Percentiles rank a stretch among this genome's conserved stretches.
Conservation (phyloP, 53 echinoderm and acorn worm genomes). For the Patiria pectinifera region DNA sequence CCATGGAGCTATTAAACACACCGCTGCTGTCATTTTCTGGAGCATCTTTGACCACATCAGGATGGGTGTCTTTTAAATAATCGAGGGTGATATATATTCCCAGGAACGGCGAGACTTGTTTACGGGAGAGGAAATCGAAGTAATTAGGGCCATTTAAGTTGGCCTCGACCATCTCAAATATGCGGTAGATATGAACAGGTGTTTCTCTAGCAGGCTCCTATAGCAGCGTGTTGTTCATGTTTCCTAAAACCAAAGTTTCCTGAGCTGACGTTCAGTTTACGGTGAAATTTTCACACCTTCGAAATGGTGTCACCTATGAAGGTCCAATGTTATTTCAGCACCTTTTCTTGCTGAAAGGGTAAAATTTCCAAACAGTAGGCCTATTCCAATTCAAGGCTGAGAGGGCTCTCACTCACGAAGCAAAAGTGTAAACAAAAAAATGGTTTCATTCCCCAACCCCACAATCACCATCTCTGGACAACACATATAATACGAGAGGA, state of each 20-base stretch:
- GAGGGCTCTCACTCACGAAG: too few relatives aligned
- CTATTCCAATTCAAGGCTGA: too few relatives aligned
- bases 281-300: background rate
- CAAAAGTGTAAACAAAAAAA: too few relatives aligned
- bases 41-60: background rate
- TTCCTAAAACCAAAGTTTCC: background rate
- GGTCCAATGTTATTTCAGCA: background rate
- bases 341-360: background rate
- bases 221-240: background rate
- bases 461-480: too few relatives aligned
- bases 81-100: background rate
- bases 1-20: background rate
- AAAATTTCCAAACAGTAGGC: background rate
- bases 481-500: too few relatives aligned
- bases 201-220: background rate
- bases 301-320: background rate
- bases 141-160: background rate
- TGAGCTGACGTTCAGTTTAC: background rate
- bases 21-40: background rate
- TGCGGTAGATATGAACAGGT: background rate
- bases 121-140: constrained; percentile 2
- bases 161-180: background rate
- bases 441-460: too few relatives aligned
- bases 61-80: background rate
- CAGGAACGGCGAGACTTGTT: background rate